Percentiles rank a stretch among this genome's conserved stretches.
These are phyloP conservation scores for Microplitis deprimator DNA, from an alignment of 2,888 invertebrate species.

Conservation along the genomic window DNA sequence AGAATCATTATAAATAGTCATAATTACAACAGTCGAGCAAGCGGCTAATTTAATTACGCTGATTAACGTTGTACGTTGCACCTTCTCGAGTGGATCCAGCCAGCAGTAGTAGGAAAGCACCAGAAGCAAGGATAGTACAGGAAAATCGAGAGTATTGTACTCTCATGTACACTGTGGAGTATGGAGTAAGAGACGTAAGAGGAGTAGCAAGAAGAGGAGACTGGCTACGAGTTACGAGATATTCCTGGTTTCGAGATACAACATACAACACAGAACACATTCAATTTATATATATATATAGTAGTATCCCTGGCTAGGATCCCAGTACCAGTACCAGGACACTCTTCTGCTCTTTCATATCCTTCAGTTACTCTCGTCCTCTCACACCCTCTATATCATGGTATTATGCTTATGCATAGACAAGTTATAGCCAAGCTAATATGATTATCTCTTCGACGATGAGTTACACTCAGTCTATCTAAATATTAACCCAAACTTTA, in stretches of 20 bases:
- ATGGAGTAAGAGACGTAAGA: constrained; percentile 21
- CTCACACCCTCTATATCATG: constrained; percentile 51
- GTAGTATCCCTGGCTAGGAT: constrained; percentile 63
- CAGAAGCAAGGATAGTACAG: constrained; percentile 11
- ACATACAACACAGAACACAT: constrained; percentile 31
- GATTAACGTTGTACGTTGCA: constrained; percentile 70
- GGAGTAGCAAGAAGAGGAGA: constrained; percentile 23
- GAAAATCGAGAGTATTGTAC: constrained; percentile 17
- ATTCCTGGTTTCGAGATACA: constrained; percentile 7
- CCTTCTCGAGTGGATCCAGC: constrained; percentile 52
- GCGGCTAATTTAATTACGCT: constrained; percentile 71
- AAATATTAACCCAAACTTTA: not conserved
- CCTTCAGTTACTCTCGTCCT: not conserved
- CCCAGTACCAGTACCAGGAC: constrained; percentile 59
- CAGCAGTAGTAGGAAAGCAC: constrained; percentile 21
- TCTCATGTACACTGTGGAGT: constrained; percentile 29
- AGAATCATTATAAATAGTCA: constrained; percentile 71
- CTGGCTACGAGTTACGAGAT: constrained; percentile 22
- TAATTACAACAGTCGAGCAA: constrained; percentile 70
- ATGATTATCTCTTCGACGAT: constrained; percentile 69
- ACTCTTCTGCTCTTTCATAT: constrained; percentile 34
- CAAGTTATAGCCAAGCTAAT: constrained; percentile 69
- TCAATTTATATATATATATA: constrained; percentile 18
- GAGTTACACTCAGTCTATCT: constrained; percentile 31
- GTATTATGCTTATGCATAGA: constrained; percentile 70